Percentiles rank a stretch among this genome's conserved stretches.
Evolutionary conservation across 2,888 invertebrate genomes (phyloP).

Genomic region (Silvanus unidentatus): DNA sequence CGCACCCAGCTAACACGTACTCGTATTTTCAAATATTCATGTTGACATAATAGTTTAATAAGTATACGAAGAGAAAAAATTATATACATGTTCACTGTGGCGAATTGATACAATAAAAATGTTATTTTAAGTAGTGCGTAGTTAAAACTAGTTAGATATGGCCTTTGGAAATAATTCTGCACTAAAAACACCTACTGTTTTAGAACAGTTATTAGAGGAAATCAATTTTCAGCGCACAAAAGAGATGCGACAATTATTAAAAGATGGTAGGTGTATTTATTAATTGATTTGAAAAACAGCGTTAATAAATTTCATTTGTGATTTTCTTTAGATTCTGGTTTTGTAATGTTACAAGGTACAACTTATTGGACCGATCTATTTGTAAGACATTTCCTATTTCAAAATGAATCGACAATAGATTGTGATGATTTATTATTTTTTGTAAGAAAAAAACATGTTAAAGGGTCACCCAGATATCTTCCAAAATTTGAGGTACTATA

Average conservation of each 20-base stretch:
- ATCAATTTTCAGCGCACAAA: slow-evolving; percentile 89
- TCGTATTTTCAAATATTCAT: too few relatives aligned
- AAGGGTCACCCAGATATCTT: slow-evolving; percentile 78
- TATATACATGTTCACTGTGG: too few relatives aligned
- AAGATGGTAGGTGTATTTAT: slow-evolving; percentile 62
- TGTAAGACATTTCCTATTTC: slow-evolving; percentile 88
- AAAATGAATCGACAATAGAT: slow-evolving; percentile 81
- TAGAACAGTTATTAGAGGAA: slow-evolving; percentile 83
- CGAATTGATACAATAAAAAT: too few relatives aligned
- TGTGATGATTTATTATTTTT: slow-evolving; percentile 94
- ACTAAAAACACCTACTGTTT: slow-evolving; percentile 58
- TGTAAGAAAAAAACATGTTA: slow-evolving; percentile 86
- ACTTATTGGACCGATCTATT: slow-evolving; percentile 96
- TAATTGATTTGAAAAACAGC: slow-evolving; percentile 2
- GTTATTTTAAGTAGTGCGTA: too few relatives aligned
- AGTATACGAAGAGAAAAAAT: too few relatives aligned
- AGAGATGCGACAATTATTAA: slow-evolving; percentile 81
- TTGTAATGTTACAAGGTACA: slow-evolving; percentile 86
- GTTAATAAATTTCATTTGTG: slow-evolving; percentile 3
- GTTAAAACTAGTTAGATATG: too few relatives aligned
- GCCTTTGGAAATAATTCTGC: slow-evolving; percentile 41
- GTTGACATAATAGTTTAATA: too few relatives aligned
- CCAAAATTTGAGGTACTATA: slow-evolving; percentile 77
- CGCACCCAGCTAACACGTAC: too few relatives aligned
- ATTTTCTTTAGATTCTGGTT: slow-evolving; percentile 88